phyloP scores from a whole-genome alignment of 2,888 invertebrate genomes.

The Troides oblongomaculatus region DNA sequence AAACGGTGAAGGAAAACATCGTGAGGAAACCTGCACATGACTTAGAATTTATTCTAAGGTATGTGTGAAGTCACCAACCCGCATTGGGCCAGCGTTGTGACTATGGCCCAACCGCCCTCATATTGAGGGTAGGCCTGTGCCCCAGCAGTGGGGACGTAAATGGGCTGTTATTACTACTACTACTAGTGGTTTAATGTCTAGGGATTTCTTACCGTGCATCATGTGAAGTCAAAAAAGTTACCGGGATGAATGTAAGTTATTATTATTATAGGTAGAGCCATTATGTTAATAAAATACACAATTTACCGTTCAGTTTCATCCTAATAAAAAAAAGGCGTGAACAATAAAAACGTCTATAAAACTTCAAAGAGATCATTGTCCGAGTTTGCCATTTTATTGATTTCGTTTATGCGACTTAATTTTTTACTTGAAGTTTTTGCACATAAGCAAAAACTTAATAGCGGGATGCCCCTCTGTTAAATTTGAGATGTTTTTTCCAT shows the following conservation, averaged over 20 bases:
- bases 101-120: no score
- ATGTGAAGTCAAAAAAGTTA: background rate
- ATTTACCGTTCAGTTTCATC: constrained; percentile 11
- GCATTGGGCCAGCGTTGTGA: no score
- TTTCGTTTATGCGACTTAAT: constrained; percentile 28
- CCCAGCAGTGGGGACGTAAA: no score
- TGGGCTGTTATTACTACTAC: no score
- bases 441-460: constrained; percentile 22
- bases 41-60: no score
- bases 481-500: constrained; percentile 20
- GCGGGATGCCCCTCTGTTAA: constrained; percentile 15
- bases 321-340: constrained; percentile 14
- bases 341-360: constrained; percentile 15
- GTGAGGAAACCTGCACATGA: no score
- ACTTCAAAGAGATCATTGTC: constrained; percentile 29
- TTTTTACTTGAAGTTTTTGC: constrained; percentile 24
- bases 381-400: constrained; percentile 29
- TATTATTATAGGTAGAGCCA: background rate
- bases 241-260: background rate
- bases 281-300: background rate
- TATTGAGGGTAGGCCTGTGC: no score
- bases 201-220: background rate
- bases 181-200: background rate
- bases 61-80: no score
- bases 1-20: no score